phyloP scores from a whole-genome alignment of 2,797 vertebrate species.

The Trematomus bernacchii region DNA sequence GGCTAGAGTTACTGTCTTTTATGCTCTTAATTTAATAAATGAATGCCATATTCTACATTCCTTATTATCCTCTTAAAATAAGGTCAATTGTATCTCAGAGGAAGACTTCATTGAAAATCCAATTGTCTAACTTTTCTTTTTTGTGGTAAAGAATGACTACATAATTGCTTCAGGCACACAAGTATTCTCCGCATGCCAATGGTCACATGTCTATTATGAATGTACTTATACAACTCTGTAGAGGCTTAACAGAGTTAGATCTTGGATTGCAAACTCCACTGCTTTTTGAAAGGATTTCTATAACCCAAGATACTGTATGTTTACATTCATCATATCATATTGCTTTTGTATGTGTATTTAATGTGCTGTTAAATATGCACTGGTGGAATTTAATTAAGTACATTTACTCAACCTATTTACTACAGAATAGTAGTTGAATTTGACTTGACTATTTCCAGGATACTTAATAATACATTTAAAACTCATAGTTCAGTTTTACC shows the following conservation, averaged over 20 bases:
- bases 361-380: background rate
- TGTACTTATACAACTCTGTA: background rate
- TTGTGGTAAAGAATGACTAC: background rate
- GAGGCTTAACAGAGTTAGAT: background rate
- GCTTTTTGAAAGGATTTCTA: background rate
- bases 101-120: constrained; percentile 22
- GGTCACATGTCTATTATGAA: constrained; percentile 19
- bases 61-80: constrained; percentile 44
- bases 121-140: constrained; percentile 16
- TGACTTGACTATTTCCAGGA: no score
- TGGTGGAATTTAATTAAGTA: no score
- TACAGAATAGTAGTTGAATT: no score
- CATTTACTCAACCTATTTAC: no score
- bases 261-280: background rate
- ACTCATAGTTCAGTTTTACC: no score
- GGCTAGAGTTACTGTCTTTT: constrained; percentile 8
- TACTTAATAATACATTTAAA: no score
- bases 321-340: background rate
- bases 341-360: background rate
- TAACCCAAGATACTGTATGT: background rate
- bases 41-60: constrained; percentile 14
- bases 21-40: constrained; percentile 39
- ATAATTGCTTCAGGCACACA: background rate
- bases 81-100: constrained; percentile 24
- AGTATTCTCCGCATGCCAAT: constrained; percentile 2